A percentile compares a stretch with the other conserved stretches of the same genome.
phyloP scores from a whole-genome alignment of 2,113 vertebrate species.

The Brachyistius frenatus region DNA sequence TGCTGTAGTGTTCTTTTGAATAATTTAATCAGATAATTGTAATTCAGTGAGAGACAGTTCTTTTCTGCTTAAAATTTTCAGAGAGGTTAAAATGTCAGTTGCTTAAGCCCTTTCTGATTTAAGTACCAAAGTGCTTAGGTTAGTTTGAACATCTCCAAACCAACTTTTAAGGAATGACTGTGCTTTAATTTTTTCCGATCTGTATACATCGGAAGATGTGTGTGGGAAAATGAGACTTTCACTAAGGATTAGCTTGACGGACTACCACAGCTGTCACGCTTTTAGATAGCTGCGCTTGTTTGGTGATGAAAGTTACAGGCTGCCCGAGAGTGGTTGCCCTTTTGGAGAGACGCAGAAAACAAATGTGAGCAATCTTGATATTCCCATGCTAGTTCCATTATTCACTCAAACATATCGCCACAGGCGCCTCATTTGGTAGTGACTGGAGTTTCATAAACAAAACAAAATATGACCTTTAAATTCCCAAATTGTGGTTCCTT shows the following conservation, averaged over 20 bases:
- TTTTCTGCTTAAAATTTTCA: slow-evolving; percentile 1
- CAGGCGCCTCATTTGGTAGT: slow-evolving; percentile 49
- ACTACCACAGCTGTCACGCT: slow-evolving; percentile 20
- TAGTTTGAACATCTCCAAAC: not conserved
- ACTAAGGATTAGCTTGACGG: slow-evolving; percentile 25
- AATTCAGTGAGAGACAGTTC: slow-evolving; percentile 31
- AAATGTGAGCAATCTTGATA: slow-evolving; percentile 53
- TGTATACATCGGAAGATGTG: not conserved
- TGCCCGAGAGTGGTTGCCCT: slow-evolving; percentile 56
- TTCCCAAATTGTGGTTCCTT: slow-evolving; percentile 34
- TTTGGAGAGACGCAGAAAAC: slow-evolving; percentile 57
- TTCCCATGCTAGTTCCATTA: slow-evolving; percentile 51
- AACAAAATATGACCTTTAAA: slow-evolving; percentile 60
- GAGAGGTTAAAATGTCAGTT: slow-evolving; percentile 33
- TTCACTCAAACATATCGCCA: slow-evolving; percentile 52
- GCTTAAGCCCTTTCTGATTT: slow-evolving; percentile 35
- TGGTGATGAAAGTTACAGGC: slow-evolving; percentile 62
- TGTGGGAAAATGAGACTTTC: slow-evolving; percentile 10
- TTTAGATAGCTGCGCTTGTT: slow-evolving; percentile 33
- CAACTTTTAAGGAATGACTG: not conserved
- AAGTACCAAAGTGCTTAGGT: slow-evolving; percentile 18
- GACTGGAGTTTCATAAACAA: slow-evolving; percentile 32
- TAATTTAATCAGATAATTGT: slow-evolving; percentile 48
- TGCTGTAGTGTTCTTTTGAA: slow-evolving; percentile 34
- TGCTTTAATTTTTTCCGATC: slow-evolving; percentile 17